Conservation (phyloP, 1,140 invertebrate species). For the Rhysida immarginata region DNA sequence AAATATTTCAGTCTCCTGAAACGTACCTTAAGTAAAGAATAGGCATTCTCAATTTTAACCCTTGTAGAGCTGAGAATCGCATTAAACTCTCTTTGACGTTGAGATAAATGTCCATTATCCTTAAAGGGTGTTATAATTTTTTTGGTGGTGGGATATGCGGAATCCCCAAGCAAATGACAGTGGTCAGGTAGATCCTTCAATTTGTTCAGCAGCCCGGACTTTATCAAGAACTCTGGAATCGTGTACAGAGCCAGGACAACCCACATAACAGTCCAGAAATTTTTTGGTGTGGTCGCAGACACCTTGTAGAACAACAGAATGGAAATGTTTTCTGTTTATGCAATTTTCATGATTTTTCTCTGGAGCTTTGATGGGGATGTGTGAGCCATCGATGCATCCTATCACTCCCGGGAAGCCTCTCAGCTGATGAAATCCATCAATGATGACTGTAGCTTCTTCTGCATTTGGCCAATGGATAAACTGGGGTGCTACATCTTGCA, state of each 20-base stretch:
- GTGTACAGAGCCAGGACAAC: conserved; percentile 13
- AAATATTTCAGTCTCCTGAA: conserved; percentile 23
- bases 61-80: conserved; percentile 17
- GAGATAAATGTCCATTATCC: conserved; percentile 23
- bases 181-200: conserved; percentile 4
- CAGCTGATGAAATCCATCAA: too few species aligned
- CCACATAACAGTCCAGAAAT: conserved; percentile 12
- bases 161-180: conserved; percentile 25
- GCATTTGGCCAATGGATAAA: too few species aligned
- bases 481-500: too few species aligned
- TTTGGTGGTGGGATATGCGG: conserved; percentile 22
- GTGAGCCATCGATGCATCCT: not conserved
- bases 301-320: conserved; percentile 10
- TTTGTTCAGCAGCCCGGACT: not conserved
- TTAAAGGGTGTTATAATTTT: conserved; percentile 23
- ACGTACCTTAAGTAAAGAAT: conserved; percentile 23
- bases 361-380: not conserved
- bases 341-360: not conserved
- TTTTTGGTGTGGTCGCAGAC: conserved; percentile 10
- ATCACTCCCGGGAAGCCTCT: not conserved
- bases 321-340: conserved; percentile 3
- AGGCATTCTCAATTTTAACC: conserved; percentile 24
- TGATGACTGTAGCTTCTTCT: too few species aligned
- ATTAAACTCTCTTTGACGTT: conserved; percentile 22
- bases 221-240: conserved; percentile 9